Conservation (phyloP, 2,113 vertebrate species). For the Lucifuga dentata region DNA sequence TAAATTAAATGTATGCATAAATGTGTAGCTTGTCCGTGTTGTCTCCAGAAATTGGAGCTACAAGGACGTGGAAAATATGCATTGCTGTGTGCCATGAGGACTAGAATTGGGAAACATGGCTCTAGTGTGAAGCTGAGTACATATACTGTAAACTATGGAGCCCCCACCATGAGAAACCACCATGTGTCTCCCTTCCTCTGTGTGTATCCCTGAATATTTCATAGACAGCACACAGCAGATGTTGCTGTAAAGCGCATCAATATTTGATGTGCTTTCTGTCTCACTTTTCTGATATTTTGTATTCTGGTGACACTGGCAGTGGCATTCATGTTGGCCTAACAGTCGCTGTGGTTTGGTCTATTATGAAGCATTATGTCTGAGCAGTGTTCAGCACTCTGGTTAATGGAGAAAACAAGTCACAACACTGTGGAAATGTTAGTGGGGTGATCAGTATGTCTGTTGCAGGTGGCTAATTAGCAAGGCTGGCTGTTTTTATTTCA, state of each 20-base stretch:
- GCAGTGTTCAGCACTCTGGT: conserved; percentile 17
- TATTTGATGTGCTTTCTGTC: conserved; percentile 69
- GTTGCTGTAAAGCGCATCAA: conserved; percentile 73
- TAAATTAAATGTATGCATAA: no score
- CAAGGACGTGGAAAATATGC: no score
- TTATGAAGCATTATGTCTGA: conserved; percentile 55
- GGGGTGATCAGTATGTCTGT: conserved; percentile 42
- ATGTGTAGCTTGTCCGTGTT: no score
- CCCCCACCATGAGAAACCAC: conserved; percentile 58
- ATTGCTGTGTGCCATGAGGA: no score
- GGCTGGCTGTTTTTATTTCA: conserved; percentile 19
- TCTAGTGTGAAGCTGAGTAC: no score
- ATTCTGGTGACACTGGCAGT: conserved; percentile 52
- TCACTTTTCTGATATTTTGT: conserved; percentile 64
- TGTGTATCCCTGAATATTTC: conserved; percentile 74
- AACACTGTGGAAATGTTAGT: conserved; percentile 37
- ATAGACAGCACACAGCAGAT: conserved; percentile 68
- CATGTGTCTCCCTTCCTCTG: conserved; percentile 31
- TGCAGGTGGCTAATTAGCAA: conserved; percentile 70
- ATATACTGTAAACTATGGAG: conserved; percentile 54
- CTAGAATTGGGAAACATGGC: no score
- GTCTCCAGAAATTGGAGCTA: no score
- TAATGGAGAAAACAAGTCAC: conserved; percentile 66
- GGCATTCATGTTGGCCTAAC: conserved; percentile 41
- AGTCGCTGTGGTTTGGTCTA: conserved; percentile 44